Evolutionary conservation across 2,888 invertebrate genomes (phyloP), one percentile per base, ranked within the genome.

Genomic region (Orthosia cruda): DNA sequence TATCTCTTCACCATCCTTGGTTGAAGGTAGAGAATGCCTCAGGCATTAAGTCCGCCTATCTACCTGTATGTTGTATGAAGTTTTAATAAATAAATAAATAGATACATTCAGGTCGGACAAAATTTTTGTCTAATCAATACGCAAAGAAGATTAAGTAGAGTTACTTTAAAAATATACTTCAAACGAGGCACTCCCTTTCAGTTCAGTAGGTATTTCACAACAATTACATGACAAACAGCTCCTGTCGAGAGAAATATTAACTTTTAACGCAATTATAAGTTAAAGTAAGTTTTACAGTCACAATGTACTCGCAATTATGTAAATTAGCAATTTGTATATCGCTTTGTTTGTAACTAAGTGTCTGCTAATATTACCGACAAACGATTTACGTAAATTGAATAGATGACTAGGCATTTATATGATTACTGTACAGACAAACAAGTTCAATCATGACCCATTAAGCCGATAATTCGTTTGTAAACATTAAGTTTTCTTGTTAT

Each of bases 321-420:
- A 72, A 77, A 77, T 74, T 62, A 58, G 62, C 74, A 71, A 86
- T 83, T 86, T 77, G 68, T 73, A 66, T 77, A 78, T 81, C 55
- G 62, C 71, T 62, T 78, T 67, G 70, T 81, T 76, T 69, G 75
- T 81, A 80, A 72, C 74, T 57, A 63, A 66, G 20, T 16, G 49
- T 57, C 71, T 77, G 81, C 81, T 82, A 74, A 66, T 85, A 85
- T 85, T 83, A 84, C 72, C 80, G 74, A 83, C 80, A 77, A 76
- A 69, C 69, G 75, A 83, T 86, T 88, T 83, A 83, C 68, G 72
- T 74, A 65, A 77, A 83, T 77, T 68, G 49, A 77, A 83, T 61
- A 65, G 58, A 65, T 58, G 59, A 49, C 52, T 75, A 64, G 54
- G 45, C 71, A 72, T 81, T 59, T 74, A 81, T 81, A 58, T 18